Evolutionary conservation across 2,888 invertebrate species (phyloP).

Genomic region (Caenorhabditis afra): DNA sequence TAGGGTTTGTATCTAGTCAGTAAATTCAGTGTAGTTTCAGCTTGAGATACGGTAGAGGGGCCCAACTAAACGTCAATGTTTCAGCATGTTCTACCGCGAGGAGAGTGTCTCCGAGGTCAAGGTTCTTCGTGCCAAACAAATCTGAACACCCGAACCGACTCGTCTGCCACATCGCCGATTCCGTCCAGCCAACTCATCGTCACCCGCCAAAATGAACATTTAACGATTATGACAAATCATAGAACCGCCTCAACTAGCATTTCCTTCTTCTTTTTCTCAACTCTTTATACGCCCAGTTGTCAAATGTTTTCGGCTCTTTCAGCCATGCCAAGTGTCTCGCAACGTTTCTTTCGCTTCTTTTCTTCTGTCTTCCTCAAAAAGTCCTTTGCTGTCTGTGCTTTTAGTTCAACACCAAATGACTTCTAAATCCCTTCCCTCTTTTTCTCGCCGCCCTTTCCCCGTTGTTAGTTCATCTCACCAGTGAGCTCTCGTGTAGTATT

Average conservation of each 20-base stretch:
- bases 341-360: not conserved
- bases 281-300: not conserved
- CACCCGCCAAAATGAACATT: not conserved
- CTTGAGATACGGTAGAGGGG: too few relatives aligned
- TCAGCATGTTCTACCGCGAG: conserved; percentile 55
- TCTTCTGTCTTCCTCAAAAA: not conserved
- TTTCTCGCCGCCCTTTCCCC: not conserved
- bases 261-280: not conserved
- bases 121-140: conserved; percentile 33
- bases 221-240: conserved; percentile 31
- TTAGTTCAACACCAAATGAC: not conserved
- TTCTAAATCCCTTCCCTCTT: not conserved
- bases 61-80: too few relatives aligned
- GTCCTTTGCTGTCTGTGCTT: too few relatives aligned
- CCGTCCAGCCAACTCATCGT: not conserved
- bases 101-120: conserved; percentile 18
- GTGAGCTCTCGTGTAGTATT: conserved; percentile 15
- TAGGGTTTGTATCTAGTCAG: too few relatives aligned
- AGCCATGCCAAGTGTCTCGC: not conserved
- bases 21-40: too few relatives aligned
- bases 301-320: not conserved
- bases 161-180: not conserved
- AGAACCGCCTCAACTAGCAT: conserved; percentile 27
- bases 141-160: conserved; percentile 1
- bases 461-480: not conserved